phyloP scores from a whole-genome alignment of 1,140 invertebrate genomes.

The Drosophila nannoptera region DNA sequence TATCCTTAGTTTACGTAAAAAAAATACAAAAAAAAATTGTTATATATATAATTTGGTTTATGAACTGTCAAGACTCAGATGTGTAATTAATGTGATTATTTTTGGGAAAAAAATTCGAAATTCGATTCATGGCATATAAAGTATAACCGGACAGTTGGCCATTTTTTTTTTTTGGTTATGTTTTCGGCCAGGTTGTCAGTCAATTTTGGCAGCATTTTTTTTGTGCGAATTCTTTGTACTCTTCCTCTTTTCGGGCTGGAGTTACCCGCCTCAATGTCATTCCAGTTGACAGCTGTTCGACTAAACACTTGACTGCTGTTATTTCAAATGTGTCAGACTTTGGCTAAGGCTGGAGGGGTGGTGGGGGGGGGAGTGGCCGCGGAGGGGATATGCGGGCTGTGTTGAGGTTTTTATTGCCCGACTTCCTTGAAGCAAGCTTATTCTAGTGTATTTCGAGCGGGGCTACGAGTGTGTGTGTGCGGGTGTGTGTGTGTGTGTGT shows the following conservation, averaged over 20 bases:
- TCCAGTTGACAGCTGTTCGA: conserved; percentile 36
- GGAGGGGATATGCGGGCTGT: no score
- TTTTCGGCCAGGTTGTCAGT: background rate
- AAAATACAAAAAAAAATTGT: background rate
- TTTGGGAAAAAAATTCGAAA: no score
- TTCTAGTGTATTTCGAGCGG: conserved; percentile 50
- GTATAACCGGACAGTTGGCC: background rate
- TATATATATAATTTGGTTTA: background rate
- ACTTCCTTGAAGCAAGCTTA: conserved; percentile 64
- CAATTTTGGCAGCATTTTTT: background rate
- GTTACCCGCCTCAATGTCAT: conserved; percentile 42
- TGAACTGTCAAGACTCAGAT: conserved; percentile 15
- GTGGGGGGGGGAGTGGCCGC: background rate
- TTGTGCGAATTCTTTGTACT: conserved; percentile 15
- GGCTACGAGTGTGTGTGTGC: no score
- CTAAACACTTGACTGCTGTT: conserved; percentile 52
- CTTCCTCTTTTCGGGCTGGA: conserved; percentile 2
- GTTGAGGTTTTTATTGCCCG: conserved; percentile 65
- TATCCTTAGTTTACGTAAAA: no score
- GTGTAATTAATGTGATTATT: no score
- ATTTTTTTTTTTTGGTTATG: background rate
- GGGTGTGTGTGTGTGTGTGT: conserved; percentile 23
- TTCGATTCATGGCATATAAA: no score
- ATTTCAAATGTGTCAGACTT: conserved; percentile 35
- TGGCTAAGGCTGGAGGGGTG: background rate